Conservation (phyloP, 92 coral and sea anemone species). For the Porites lobata region DNA sequence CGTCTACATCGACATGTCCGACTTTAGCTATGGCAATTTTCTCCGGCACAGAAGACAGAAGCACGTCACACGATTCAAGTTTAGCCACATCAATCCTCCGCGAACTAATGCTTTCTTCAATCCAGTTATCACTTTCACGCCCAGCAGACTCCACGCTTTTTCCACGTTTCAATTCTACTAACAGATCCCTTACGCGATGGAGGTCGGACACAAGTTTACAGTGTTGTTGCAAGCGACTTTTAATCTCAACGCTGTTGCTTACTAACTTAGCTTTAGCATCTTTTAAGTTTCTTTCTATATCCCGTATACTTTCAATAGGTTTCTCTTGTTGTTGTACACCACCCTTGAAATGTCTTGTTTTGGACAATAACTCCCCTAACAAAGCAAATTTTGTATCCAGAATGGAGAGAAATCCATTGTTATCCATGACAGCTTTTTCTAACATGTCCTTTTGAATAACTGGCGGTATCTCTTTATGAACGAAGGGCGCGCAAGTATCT, state of each 20-base stretch:
- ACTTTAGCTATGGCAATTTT: conserved; percentile 9
- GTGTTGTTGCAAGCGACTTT: conserved; percentile 41
- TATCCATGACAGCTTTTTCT: conserved; percentile 27
- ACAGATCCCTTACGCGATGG: conserved; percentile 24
- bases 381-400: conserved; percentile 2
- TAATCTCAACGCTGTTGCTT: conserved; percentile 30
- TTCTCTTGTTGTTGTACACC: conserved; percentile 5
- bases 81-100: conserved; percentile 25
- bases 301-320: conserved; percentile 29
- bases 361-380: conserved; percentile 9
- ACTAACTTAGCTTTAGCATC: conserved; percentile 35
- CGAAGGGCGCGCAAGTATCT: not conserved
- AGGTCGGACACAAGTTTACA: conserved; percentile 40
- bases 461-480: conserved; percentile 2
- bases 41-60: conserved; percentile 19
- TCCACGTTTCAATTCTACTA: conserved; percentile 31
- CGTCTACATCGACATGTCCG: conserved; percentile 17
- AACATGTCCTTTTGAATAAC: conserved; percentile 10
- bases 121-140: conserved; percentile 51
- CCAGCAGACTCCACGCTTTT: conserved; percentile 30
- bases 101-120: conserved; percentile 24
- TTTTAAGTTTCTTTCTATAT: conserved; percentile 53
- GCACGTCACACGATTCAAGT: conserved; percentile 47
- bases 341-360: conserved; percentile 26
- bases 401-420: conserved; percentile 11